Evolutionary conservation across 2,888 invertebrate genomes (phyloP).

Genomic region (Morpho deidamia): DNA sequence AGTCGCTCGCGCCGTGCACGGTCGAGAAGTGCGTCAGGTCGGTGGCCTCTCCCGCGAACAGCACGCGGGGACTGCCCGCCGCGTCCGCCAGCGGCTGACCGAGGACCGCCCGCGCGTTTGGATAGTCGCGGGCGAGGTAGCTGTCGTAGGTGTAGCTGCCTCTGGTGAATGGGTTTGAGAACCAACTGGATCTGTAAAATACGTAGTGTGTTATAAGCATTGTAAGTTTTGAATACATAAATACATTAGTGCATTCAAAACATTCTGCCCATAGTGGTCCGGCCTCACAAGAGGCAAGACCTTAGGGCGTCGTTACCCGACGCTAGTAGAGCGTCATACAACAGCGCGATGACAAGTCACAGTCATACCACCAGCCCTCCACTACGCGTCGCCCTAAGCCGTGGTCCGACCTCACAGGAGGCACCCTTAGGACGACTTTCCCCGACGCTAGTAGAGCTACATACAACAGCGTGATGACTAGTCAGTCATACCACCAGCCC

Average conservation of each 20-base stretch:
- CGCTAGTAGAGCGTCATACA: not conserved
- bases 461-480: too few relatives aligned
- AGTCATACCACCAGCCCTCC: not conserved
- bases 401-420: too few relatives aligned
- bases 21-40: too few relatives aligned
- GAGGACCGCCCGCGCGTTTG: slow-evolving; percentile 70
- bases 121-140: slow-evolving; percentile 64
- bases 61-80: slow-evolving; percentile 60
- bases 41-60: slow-evolving; percentile 78
- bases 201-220: not conserved
- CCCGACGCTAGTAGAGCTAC: too few relatives aligned
- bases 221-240: not conserved
- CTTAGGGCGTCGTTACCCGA: too few relatives aligned
- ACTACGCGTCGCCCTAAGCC: too few relatives aligned
- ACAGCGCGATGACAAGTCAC: not conserved
- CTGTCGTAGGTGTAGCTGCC: slow-evolving; percentile 85
- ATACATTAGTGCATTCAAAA: not conserved
- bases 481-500: too few relatives aligned
- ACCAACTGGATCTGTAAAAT: slow-evolving; percentile 82
- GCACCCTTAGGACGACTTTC: too few relatives aligned
- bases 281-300: too few relatives aligned
- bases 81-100: slow-evolving; percentile 74
- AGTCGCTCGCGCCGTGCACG: too few relatives aligned
- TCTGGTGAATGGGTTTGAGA: slow-evolving; percentile 80
- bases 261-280: not conserved